Base-by-base conservation (phyloP, 1,140 invertebrate genomes). In the Kradibia gibbosae region DNA sequence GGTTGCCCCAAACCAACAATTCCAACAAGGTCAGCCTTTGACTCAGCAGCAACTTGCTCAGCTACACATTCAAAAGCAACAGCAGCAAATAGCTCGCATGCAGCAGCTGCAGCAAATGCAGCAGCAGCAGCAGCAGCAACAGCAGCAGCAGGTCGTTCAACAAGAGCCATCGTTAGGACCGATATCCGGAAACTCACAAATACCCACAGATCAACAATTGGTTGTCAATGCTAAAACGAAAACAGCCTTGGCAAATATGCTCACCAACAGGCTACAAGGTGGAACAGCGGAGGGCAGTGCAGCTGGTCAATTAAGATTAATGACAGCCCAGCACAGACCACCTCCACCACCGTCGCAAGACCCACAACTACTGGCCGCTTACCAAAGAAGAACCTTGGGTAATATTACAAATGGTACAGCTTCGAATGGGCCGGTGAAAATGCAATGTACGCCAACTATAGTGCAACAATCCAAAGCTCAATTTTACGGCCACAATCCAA, bases 171-270 rank as follows among this genome's bases (percentile, higher is more conserved):
- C 79, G 50, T 87, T 86, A 81, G 88, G 83, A 50, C 83, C 83
- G 34, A 86, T 85, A 82, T 89, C 85, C 75, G 91, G 84, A 81
- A 93, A 87, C 55, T 83, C 88, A 31, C 89, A 90, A 36, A 89
- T 91, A 78, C 86, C 87, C n/a, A 86, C 87, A 78, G 92, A 91
- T 85, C 91, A 91, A 77, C 92, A 93, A 53, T 86, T 94, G 36
- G 91, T 95, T n/a, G 95, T 98, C 48, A 97, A 97, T 87, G 94
- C 96, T 0, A 98, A 98, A 90, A 98, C 98, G 10, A 99, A 99
- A 92, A 98, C 97, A 1, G 98, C 98, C 0, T 91, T 99, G 31
- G 97, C 98, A 11, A 98, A 98, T 90, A 97, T 99, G 95, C 92
- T 99, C 70, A 98, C 95, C 85, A 98, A 95, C 87, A 93, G 97